Evolutionary conservation across 2,888 invertebrate species (phyloP), one percentile per base, ranked within the genome.

Genomic region (Lasioglossum vierecki): DNA sequence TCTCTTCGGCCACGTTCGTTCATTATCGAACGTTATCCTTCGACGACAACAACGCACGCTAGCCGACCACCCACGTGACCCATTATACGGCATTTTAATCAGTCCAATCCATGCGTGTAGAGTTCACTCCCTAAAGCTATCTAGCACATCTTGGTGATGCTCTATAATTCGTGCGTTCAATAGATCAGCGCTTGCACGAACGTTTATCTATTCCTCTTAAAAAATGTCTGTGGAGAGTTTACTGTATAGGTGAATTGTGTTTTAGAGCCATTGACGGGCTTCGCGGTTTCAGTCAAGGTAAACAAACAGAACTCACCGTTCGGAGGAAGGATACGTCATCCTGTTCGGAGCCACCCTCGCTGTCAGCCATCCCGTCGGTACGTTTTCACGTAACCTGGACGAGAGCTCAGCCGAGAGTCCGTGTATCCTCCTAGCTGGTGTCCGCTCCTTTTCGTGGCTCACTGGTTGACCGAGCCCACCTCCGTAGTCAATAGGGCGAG

Each of bases 271-370:
- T 30, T 26, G 26, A 60, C 60, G 13, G 26, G 60, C 26, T 26
- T 30, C 26, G n/a, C 11, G 26, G 30, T 26, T 1, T 30, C 30
- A 46, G 22, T 5, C 18, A 22, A 35, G 35, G 30, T 76, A 63
- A 41, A 63, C 15, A 35, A 57, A n/a, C 6, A 68, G 35, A 88
- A 96, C 98, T 97, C 95, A 99, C 99, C 97, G 99, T 99, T 94
- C 99, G 97, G 94, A 99, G 97, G 96, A 99, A 99, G 95, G 99
- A 99, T 96, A 99, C 99, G 97, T 99, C 99, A 97, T 99, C 99
- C 96, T 99, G 99, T 96, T 99, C 99, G 94, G 99, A 99, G 91
- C 98, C 98, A 94, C 98, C 99, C 95, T 98, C 98, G 94, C 98
- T 98, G 96, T 98, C 98, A 95, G 98, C 98, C 98, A 98, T 98